Conservation (phyloP, 2,113 vertebrate species). For the Reinhardtius hippoglossoides region DNA sequence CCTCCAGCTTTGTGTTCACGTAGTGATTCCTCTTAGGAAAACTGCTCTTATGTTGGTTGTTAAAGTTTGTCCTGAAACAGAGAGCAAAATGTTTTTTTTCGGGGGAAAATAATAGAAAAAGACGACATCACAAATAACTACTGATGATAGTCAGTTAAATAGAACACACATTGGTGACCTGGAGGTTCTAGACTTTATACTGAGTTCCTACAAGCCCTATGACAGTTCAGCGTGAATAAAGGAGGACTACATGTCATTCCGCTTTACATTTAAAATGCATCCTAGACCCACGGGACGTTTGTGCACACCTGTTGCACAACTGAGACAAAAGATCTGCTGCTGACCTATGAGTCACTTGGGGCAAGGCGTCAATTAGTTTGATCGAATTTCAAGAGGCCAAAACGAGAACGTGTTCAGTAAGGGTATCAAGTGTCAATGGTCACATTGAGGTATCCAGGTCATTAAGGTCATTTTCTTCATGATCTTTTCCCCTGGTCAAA, state of each 20-base stretch:
- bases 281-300: too few species aligned
- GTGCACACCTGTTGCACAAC: constrained; percentile 1
- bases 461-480: too few species aligned
- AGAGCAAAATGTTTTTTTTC: not conserved
- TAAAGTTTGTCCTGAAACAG: constrained; percentile 87
- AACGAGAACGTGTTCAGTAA: too few species aligned
- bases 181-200: too few species aligned
- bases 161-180: too few species aligned
- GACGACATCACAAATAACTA: not conserved
- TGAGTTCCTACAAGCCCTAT: too few species aligned
- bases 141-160: not conserved
- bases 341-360: constrained; percentile 39
- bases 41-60: constrained; percentile 89
- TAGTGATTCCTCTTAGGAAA: constrained; percentile 93
- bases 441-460: too few species aligned
- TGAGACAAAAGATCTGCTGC: constrained; percentile 37
- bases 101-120: not conserved
- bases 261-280: too few species aligned
- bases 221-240: too few species aligned
- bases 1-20: constrained; percentile 95
- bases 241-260: too few species aligned
- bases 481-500: not conserved
- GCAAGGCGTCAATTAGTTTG: constrained; percentile 8
- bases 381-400: constrained; percentile 37
- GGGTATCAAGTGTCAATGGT: too few species aligned